Percentiles rank a stretch among this genome's conserved stretches.
Conservation (phyloP, 2,113 vertebrate species). For the Anas platyrhynchos region DNA sequence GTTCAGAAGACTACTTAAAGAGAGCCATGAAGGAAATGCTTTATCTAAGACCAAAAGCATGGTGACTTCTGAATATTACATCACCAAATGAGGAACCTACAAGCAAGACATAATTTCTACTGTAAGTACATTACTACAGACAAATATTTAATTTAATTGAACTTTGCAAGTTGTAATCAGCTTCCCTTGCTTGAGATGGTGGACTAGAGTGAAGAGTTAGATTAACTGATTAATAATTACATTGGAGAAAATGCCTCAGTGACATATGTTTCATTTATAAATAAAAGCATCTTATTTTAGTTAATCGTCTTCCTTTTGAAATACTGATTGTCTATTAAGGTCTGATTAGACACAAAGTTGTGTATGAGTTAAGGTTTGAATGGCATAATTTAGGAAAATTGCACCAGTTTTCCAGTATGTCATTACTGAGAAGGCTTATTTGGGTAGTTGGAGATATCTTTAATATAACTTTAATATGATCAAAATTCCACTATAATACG, state of each 20-base stretch:
- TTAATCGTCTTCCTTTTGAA: neutral
- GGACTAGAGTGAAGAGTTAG: neutral
- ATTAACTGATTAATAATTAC: neutral
- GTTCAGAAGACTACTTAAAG: conserved; percentile 63
- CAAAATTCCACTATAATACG: neutral
- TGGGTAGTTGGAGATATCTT: neutral
- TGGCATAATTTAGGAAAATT: neutral
- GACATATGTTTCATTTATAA: neutral
- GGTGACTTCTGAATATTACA: conserved; percentile 77
- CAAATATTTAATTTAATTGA: neutral
- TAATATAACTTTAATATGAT: neutral
- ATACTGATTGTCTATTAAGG: neutral
- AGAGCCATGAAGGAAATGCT: conserved; percentile 50
- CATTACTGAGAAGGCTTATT: neutral
- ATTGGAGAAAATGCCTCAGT: neutral
- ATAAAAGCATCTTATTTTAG: neutral
- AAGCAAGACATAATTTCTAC: conserved; percentile 78
- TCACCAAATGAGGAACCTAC: conserved; percentile 83
- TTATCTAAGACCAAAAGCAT: conserved; percentile 74
- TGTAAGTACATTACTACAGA: conserved; percentile 69
- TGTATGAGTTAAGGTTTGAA: neutral
- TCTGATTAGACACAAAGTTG: neutral
- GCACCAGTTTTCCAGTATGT: neutral
- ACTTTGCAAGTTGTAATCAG: neutral
- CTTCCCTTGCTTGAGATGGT: neutral